Evolutionary conservation across 2,888 invertebrate genomes (phyloP).

Genomic region (Hartigia nigra): DNA sequence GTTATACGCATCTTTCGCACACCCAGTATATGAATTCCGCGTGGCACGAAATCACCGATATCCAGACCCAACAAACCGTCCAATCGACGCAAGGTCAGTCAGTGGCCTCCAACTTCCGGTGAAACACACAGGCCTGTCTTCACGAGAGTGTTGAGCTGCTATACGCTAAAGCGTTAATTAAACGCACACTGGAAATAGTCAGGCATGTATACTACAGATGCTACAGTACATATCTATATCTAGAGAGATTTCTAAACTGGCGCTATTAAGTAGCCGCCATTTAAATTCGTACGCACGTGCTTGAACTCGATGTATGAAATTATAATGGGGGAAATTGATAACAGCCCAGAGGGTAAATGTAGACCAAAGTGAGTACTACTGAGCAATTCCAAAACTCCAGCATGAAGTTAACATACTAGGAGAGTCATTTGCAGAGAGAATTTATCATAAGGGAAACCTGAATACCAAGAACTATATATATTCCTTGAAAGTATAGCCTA

Average conservation of each 20-base stretch:
- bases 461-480: not conserved
- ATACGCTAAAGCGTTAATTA: not conserved
- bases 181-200: not conserved
- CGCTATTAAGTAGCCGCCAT: not conserved
- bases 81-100: slow-evolving; percentile 63
- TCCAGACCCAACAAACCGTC: slow-evolving; percentile 32
- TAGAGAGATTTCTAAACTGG: not conserved
- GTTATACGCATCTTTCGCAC: not conserved
- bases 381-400: not conserved
- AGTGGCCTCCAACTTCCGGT: slow-evolving; percentile 66
- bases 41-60: not conserved
- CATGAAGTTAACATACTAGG: not conserved
- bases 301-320: not conserved
- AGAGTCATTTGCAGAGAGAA: not conserved
- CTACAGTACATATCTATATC: not conserved
- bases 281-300: not conserved
- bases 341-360: not conserved
- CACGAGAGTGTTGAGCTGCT: not conserved
- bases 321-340: not conserved
- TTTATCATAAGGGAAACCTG: not conserved
- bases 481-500: not conserved
- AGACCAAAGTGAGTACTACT: not conserved
- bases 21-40: not conserved
- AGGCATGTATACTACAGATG: not conserved
- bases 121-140: slow-evolving; percentile 19